Conservation (phyloP, 2,797 vertebrate species). For the Tangara arthus region DNA sequence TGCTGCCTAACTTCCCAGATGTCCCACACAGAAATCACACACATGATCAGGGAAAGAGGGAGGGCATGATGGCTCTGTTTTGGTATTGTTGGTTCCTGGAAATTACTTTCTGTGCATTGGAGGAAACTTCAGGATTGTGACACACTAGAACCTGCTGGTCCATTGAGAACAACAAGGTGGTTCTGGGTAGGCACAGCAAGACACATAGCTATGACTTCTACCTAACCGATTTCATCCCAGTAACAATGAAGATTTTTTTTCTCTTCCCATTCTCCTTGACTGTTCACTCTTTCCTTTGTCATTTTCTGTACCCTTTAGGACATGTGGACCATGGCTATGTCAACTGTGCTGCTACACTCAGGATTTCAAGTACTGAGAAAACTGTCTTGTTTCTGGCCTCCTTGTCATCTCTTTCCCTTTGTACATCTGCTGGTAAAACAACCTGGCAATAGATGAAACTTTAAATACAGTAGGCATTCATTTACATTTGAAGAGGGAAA, state of each 20-base stretch:
- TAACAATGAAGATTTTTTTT: neutral
- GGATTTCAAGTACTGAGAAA: neutral
- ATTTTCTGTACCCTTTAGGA: neutral
- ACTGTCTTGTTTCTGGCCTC: neutral
- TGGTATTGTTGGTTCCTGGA: neutral
- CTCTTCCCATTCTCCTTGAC: neutral
- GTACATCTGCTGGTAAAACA: slow-evolving; percentile 25
- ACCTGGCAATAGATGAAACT: slow-evolving; percentile 17
- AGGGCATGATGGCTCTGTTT: accelerated
- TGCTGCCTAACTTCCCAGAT: neutral
- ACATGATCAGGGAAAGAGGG: neutral
- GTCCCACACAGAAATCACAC: accelerated
- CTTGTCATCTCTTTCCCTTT: slow-evolving; percentile 5
- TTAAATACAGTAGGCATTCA: slow-evolving; percentile 22
- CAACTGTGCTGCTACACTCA: neutral
- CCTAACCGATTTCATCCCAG: neutral
- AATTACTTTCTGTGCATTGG: neutral
- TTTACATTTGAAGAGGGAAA: slow-evolving; percentile 48
- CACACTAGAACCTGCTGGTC: neutral
- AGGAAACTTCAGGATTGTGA: neutral
- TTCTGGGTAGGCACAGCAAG: neutral
- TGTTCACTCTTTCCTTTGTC: neutral
- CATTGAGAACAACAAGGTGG: neutral
- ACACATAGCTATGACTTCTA: neutral
- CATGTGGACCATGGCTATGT: neutral